Evolutionary conservation across 2,888 invertebrate species (phyloP).

Genomic region (Notocelia uddmanniana): DNA sequence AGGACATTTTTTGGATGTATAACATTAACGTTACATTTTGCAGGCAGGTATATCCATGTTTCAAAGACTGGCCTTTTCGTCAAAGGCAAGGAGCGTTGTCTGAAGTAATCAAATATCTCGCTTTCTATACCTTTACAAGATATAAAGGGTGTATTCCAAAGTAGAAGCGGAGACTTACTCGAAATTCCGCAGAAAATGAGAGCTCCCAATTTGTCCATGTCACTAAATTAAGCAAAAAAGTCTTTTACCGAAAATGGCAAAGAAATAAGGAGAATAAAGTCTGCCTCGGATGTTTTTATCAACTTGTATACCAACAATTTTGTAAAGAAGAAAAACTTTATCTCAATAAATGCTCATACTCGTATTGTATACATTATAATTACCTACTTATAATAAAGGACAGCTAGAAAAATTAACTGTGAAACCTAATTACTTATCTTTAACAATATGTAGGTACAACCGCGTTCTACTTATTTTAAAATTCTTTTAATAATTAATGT

Average conservation of each 20-base stretch:
- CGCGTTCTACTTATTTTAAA: too few species aligned
- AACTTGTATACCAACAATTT: background rate
- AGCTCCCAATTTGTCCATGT: background rate
- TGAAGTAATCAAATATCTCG: constrained; percentile 17
- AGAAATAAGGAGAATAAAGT: background rate
- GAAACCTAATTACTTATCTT: too few species aligned
- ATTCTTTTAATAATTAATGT: too few species aligned
- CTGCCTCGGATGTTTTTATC: background rate
- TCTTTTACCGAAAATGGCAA: background rate
- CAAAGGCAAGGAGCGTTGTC: constrained; percentile 13
- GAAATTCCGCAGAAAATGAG: background rate
- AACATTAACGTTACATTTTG: background rate
- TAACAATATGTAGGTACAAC: too few species aligned
- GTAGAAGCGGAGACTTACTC: background rate
- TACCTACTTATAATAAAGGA: too few species aligned
- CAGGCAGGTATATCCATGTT: background rate
- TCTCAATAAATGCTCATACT: background rate
- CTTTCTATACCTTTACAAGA: constrained; percentile 6
- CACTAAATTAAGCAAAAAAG: background rate
- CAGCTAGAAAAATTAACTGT: too few species aligned
- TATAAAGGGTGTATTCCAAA: background rate
- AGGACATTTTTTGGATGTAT: too few species aligned
- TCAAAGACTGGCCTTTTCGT: background rate
- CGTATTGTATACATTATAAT: too few species aligned
- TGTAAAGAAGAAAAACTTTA: background rate